phyloP scores from a whole-genome alignment of 2,113 vertebrate genomes.

The Plecotus auritus region DNA sequence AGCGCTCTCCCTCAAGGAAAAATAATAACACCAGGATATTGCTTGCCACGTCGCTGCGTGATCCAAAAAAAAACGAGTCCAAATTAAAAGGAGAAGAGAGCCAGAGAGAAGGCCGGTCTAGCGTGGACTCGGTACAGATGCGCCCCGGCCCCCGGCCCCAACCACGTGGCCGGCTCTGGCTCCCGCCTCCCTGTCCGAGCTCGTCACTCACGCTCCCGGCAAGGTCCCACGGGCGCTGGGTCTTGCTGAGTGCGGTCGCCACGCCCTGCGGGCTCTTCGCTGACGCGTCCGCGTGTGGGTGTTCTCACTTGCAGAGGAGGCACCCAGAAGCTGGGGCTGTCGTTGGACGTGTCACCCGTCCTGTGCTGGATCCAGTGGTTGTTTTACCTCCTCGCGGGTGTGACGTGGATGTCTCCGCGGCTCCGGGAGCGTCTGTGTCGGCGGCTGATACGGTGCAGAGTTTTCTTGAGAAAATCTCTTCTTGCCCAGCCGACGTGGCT shows the following conservation, averaged over 20 bases:
- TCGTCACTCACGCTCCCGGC: fast-evolving
- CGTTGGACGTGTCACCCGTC: fast-evolving
- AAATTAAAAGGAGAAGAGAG: neutral
- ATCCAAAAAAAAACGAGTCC: neutral
- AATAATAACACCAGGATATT: neutral
- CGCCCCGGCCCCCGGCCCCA: neutral
- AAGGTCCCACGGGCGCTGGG: fast-evolving
- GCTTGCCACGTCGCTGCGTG: fast-evolving
- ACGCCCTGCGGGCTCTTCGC: too few relatives aligned
- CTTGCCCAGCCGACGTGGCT: too few relatives aligned
- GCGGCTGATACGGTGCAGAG: fast-evolving
- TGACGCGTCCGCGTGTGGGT: too few relatives aligned
- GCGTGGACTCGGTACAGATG: fast-evolving
- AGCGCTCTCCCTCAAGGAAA: neutral
- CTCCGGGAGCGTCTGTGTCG: neutral
- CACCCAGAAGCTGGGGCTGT: too few relatives aligned
- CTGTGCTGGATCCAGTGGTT: fast-evolving
- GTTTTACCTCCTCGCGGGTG: neutral
- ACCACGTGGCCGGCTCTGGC: fast-evolving
- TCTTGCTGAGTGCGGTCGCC: fast-evolving
- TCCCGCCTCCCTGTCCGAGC: fast-evolving
- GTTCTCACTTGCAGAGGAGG: neutral
- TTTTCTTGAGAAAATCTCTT: neutral
- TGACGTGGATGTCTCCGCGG: neutral
- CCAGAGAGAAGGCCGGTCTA: fast-evolving